A percentile compares a stretch with the other conserved stretches of the same genome.
Evolutionary conservation across 1,140 invertebrate genomes (phyloP).

Genomic region (Drosophila rufa): DNA sequence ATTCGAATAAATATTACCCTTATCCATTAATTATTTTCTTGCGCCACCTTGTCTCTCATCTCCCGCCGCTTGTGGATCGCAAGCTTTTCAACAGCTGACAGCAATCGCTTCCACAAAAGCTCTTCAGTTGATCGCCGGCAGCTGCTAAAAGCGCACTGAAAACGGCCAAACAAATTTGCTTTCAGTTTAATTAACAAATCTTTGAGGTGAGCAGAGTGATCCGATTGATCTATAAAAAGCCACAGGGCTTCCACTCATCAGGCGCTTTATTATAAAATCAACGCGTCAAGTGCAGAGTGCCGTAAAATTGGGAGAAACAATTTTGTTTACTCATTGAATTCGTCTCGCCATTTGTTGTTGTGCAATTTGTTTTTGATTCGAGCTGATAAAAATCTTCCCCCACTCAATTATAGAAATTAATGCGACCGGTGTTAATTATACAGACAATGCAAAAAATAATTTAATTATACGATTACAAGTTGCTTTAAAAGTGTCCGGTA

Average conservation of each 20-base stretch:
- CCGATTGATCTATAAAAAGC: slow-evolving; percentile 28
- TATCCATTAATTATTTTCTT: neutral
- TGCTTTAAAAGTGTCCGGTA: slow-evolving; percentile 43
- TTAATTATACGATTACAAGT: slow-evolving; percentile 38
- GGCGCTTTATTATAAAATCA: slow-evolving; percentile 18
- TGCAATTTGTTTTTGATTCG: slow-evolving; percentile 32
- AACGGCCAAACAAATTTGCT: neutral
- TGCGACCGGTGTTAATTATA: slow-evolving; percentile 22
- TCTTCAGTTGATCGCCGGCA: slow-evolving; percentile 29
- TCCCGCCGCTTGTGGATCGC: slow-evolving; percentile 11
- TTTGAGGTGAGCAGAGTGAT: slow-evolving; percentile 21
- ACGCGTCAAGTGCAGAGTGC: slow-evolving; percentile 19
- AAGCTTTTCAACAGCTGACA: slow-evolving; percentile 43
- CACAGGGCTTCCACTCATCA: neutral
- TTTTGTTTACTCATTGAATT: slow-evolving; percentile 47
- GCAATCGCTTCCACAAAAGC: slow-evolving; percentile 9
- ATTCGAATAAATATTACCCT: neutral
- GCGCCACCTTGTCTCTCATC: neutral
- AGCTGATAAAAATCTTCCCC: slow-evolving; percentile 53
- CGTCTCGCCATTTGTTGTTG: slow-evolving; percentile 32
- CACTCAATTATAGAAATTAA: slow-evolving; percentile 34
- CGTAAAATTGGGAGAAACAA: slow-evolving; percentile 41
- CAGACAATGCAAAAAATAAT: slow-evolving; percentile 35
- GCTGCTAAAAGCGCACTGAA: slow-evolving; percentile 4
- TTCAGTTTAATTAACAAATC: slow-evolving; percentile 24